A percentile compares a stretch with the other conserved stretches of the same genome.
These are phyloP conservation scores for Mycalesis mineus DNA, from an alignment of 2,888 invertebrate species.

Conservation along the genomic window DNA sequence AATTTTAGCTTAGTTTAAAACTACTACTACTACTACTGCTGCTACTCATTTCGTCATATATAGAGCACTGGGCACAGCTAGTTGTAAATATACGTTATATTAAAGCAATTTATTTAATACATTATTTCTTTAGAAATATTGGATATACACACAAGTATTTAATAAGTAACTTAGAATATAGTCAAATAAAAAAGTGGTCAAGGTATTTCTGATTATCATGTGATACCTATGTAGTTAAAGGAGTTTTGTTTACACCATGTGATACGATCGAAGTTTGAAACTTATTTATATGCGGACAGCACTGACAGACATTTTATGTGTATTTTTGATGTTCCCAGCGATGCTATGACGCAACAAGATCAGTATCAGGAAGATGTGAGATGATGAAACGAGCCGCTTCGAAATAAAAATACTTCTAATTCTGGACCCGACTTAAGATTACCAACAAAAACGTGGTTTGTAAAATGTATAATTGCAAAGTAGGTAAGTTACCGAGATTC, in stretches of 20 bases:
- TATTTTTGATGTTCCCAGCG: conserved; percentile 12
- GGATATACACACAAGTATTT: no score
- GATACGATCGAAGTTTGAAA: background rate
- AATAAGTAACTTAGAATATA: no score
- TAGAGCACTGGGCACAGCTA: no score
- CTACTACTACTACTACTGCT: no score
- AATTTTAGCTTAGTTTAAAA: no score
- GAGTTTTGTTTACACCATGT: background rate
- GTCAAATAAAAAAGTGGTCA: no score
- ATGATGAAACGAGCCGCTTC: conserved; percentile 14
- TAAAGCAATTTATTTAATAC: no score
- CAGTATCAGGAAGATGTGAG: conserved; percentile 14
- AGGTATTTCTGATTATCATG: background rate
- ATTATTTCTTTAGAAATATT: no score
- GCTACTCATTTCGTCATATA: no score
- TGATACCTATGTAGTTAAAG: background rate
- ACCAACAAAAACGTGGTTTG: background rate
- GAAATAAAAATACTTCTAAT: background rate
- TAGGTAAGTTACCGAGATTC: background rate
- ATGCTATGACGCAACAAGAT: conserved; percentile 10
- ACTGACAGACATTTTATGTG: conserved; percentile 7
- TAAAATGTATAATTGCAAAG: background rate
- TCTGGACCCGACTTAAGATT: background rate
- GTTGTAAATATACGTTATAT: no score
- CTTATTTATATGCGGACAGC: conserved; percentile 5